Evolutionary conservation across 1,140 invertebrate species (phyloP).

Genomic region (Globodera ellingtonae): DNA sequence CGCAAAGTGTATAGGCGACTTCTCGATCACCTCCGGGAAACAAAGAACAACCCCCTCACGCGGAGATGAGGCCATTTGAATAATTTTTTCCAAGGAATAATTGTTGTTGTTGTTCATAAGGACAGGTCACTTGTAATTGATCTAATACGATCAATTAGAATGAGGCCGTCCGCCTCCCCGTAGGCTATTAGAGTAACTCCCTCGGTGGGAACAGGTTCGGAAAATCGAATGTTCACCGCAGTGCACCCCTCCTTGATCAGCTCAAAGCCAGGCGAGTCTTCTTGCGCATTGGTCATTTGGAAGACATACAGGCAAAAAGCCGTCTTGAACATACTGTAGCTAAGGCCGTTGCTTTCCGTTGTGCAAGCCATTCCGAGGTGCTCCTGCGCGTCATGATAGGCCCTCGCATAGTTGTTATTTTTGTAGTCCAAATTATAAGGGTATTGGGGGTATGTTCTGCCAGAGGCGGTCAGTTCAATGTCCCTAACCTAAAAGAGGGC

Average conservation of each 20-base stretch:
- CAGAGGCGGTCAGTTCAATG: conserved; percentile 20
- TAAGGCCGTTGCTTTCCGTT: conserved; percentile 12
- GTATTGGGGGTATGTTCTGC: background rate
- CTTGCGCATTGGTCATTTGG: conserved; percentile 24
- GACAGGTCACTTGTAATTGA: background rate
- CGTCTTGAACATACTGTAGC: conserved; percentile 5
- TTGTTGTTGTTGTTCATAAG: no score
- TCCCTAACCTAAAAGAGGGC: background rate
- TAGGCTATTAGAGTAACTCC: conserved; percentile 24
- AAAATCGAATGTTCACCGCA: conserved; percentile 24
- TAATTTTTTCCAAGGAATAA: no score
- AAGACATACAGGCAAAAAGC: conserved; percentile 22
- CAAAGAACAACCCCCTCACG: no score
- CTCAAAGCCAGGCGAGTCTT: conserved; percentile 25
- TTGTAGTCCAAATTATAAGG: conserved; percentile 16
- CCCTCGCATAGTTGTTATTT: conserved; percentile 28
- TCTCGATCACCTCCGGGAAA: no score
- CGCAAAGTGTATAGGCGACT: no score
- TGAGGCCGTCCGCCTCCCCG: conserved; percentile 7
- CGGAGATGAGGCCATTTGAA: no score
- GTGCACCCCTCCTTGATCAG: conserved; percentile 24
- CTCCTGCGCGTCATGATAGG: conserved; percentile 15
- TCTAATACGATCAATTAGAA: conserved; percentile 16
- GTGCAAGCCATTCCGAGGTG: background rate
- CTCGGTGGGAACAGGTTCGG: conserved; percentile 13